Base-by-base conservation (phyloP, 2,113 vertebrate genomes). In the Anolis carolinensis region DNA sequence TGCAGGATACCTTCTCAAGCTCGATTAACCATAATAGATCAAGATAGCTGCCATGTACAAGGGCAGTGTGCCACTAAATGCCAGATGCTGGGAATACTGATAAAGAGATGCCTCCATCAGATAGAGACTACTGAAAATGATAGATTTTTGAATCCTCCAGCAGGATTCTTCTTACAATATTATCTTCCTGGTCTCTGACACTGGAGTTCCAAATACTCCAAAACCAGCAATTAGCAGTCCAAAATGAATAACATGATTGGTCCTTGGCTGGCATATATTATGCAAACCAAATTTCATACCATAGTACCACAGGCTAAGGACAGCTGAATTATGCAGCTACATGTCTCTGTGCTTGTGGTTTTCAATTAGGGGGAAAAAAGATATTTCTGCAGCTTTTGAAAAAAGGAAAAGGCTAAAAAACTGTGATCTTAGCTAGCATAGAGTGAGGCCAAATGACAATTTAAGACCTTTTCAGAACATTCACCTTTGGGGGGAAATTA, bases 401-500 rank as follows among this genome's bases (percentile, higher is more conserved):
- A 1, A 79, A 36, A 85, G 84, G 13, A 84, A 13, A 75, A 39
- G 20, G 20, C 11, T n/a, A 36, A 62, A 50, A 23, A 62, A 18
- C 55, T 59, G 55, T 59, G 55, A 23, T 34, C 32, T 79, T 18
- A 55, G 73, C 8, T 87, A 88, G 39, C 0, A 39, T 67, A 62
- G 5, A 14, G 0, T 27, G 3, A 74, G 52, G 32, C 27, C 73
- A 74, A 79, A 76, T 77, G 82, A 34, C 3, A 78, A 7, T 86
- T 89, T 30, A 80, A 86, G 90, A 85, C 7, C 13, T 90, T 67
- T 1, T 14, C 0, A 0, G 1, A 4, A 62, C 55, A n/a, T 84
- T 90, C 77, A 84, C 1, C 30, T 91, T 90, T 80, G 27, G 74
- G 21, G 79, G 72, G 55, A 75, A 84, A 81, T 76, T 34, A 89